phyloP scores from a whole-genome alignment of 2,113 vertebrate genomes.

The Gadus chalcogrammus region DNA sequence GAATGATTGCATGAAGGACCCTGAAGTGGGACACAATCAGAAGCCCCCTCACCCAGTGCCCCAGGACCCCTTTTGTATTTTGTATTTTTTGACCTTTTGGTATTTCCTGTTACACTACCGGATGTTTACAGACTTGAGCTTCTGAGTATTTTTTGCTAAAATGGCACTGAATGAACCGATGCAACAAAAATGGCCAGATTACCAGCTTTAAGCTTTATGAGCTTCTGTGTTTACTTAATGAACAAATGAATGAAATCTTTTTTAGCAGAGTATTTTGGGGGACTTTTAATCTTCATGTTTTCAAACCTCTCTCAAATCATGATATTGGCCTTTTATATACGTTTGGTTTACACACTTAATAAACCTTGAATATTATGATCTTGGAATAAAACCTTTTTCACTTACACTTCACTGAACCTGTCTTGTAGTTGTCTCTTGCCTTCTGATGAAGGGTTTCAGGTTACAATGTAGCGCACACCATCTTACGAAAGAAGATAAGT shows the following conservation, averaged over 20 bases:
- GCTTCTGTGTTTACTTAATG: conserved; percentile 55
- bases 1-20: conserved; percentile 58
- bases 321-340: conserved; percentile 1
- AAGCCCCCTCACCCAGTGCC: conserved; percentile 30
- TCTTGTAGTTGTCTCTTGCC: too few species aligned
- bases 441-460: too few species aligned
- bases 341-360: not conserved
- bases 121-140: conserved; percentile 4
- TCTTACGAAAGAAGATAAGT: too few species aligned
- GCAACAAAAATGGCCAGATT: conserved; percentile 34
- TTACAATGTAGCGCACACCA: too few species aligned
- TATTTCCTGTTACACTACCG: conserved; percentile 15
- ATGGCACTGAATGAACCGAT: conserved; percentile 17
- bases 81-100: conserved; percentile 5
- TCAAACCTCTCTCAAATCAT: conserved; percentile 24
- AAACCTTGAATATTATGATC: not conserved
- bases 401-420: too few species aligned
- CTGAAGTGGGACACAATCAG: conserved; percentile 25
- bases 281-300: conserved; percentile 5
- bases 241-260: conserved; percentile 36
- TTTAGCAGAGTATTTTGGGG: conserved; percentile 29
- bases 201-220: conserved; percentile 47
- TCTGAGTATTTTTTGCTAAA: not conserved
- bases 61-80: conserved; percentile 11
- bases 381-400: not conserved